phyloP scores from a whole-genome alignment of 2,113 vertebrate genomes.

The Phaethornis superciliosus region DNA sequence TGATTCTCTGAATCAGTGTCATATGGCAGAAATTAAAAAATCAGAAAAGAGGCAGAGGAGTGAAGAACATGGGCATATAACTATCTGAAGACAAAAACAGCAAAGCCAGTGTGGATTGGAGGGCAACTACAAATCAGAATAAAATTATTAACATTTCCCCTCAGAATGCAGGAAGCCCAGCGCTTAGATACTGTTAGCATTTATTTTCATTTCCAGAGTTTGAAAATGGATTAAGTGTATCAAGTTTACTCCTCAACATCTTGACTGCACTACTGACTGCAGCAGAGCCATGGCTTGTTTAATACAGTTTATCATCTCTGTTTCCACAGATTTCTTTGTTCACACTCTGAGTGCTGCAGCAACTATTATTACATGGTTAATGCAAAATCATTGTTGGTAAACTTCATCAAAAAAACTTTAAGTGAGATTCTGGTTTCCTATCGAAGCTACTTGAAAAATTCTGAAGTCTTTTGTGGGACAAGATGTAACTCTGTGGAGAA shows the following conservation, averaged over 20 bases:
- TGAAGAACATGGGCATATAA: neutral
- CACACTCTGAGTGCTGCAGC: neutral
- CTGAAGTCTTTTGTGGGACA: neutral
- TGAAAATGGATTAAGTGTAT: neutral
- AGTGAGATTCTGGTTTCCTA: neutral
- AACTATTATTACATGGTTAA: neutral
- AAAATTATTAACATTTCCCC: neutral
- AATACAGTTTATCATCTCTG: neutral
- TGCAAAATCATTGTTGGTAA: neutral
- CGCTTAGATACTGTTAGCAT: neutral
- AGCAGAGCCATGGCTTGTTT: neutral
- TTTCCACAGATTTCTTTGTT: neutral
- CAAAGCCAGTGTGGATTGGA: neutral
- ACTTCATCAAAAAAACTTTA: neutral
- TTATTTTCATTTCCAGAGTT: neutral
- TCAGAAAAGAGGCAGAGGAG: neutral
- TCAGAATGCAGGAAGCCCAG: neutral
- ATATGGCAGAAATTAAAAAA: neutral
- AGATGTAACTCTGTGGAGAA: neutral
- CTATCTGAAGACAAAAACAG: neutral
- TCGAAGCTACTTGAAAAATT: neutral
- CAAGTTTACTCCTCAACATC: neutral
- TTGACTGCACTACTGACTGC: neutral
- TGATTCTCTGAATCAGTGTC: neutral
- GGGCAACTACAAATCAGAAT: neutral